phyloP scores from a whole-genome alignment of 2,113 vertebrate genomes.

The Callorhinus ursinus region DNA sequence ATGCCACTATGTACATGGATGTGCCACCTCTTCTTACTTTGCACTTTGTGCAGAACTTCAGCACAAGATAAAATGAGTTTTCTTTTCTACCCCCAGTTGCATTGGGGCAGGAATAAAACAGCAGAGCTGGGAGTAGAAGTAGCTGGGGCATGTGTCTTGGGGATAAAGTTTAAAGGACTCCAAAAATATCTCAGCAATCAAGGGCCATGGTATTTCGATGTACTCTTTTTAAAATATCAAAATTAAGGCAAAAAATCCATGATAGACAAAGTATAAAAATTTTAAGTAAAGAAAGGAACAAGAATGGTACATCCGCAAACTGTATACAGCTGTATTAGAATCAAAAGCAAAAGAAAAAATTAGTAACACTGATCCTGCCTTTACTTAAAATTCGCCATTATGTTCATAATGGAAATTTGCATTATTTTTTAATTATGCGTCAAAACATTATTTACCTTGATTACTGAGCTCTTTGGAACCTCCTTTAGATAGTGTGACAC shows the following conservation, averaged over 20 bases:
- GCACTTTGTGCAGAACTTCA: not conserved
- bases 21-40: not conserved
- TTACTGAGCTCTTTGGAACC: not conserved
- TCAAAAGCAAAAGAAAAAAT: not conserved
- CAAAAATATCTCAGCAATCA: not conserved
- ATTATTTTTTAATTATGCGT: not conserved
- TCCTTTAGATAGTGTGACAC: not conserved
- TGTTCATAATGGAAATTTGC: not conserved
- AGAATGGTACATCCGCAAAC: not conserved
- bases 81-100: not conserved
- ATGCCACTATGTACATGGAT: not conserved
- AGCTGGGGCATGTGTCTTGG: not conserved
- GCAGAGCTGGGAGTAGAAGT: not conserved
- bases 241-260: not conserved
- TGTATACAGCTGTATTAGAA: not conserved
- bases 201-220: not conserved
- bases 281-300: not conserved
- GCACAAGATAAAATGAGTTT: not conserved
- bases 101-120: not conserved
- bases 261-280: not conserved
- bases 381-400: not conserved
- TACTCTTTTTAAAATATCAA: not conserved
- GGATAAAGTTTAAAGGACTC: not conserved
- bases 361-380: not conserved
- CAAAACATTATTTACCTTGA: not conserved